Conservation (phyloP, 2,888 invertebrate genomes). For the Danaus chrysippus region DNA sequence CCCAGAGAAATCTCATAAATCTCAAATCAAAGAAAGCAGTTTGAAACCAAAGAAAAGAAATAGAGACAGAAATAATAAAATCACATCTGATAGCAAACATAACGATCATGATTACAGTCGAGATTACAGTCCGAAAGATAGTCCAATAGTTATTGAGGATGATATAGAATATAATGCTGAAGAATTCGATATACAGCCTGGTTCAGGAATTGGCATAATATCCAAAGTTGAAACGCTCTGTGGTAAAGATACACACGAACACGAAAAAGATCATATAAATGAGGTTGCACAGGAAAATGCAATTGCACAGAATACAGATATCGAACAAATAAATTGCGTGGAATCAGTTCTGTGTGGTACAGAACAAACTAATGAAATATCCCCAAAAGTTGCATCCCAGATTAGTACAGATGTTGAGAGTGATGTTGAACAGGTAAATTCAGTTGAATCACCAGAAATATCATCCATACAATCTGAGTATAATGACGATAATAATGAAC, state of each 20-base stretch:
- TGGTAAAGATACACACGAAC: slow-evolving; percentile 23
- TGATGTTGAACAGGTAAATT: not conserved
- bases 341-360: slow-evolving; percentile 23
- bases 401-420: not conserved
- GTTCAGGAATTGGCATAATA: slow-evolving; percentile 35
- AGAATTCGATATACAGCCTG: slow-evolving; percentile 28
- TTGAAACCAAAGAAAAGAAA: slow-evolving; percentile 42
- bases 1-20: slow-evolving; percentile 59
- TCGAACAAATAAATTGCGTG: not conserved
- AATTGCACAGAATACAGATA: too few species aligned
- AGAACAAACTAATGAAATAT: slow-evolving; percentile 1
- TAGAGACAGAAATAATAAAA: slow-evolving; percentile 37
- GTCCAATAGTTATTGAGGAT: slow-evolving; percentile 21
- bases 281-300: too few species aligned
- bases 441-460: not conserved
- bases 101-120: slow-evolving; percentile 51
- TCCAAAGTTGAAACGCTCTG: slow-evolving; percentile 39
- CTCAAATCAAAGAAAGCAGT: slow-evolving; percentile 33
- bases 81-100: slow-evolving; percentile 39
- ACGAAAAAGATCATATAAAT: slow-evolving; percentile 16
- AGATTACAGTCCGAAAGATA: slow-evolving; percentile 15
- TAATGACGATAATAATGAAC: not conserved
- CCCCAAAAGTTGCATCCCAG: not conserved
- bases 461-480: not conserved
- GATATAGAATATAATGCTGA: slow-evolving; percentile 24